Conservation (phyloP, 2,888 invertebrate genomes). For the Archips crataeganus region DNA sequence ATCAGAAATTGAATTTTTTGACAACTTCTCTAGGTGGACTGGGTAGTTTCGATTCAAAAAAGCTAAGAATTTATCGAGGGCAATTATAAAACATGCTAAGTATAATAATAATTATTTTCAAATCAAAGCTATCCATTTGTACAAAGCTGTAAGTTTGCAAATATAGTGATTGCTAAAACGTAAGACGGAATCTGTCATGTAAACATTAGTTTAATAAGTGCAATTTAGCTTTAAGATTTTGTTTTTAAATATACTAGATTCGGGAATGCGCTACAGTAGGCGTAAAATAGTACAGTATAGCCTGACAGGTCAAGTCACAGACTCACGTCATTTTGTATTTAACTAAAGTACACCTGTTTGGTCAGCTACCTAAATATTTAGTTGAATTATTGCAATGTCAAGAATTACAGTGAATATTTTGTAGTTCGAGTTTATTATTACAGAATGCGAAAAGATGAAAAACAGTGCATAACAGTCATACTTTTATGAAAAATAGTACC, state of each 20-base stretch:
- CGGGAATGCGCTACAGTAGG: slow-evolving; percentile 41
- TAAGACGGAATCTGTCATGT: slow-evolving; percentile 46
- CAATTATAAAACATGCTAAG: background rate
- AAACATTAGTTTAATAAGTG: slow-evolving; percentile 34
- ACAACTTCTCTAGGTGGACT: background rate
- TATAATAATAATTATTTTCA: slow-evolving; percentile 2
- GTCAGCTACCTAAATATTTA: slow-evolving; percentile 32
- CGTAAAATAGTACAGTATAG: slow-evolving; percentile 40
- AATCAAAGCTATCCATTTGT: slow-evolving; percentile 21
- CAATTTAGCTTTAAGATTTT: slow-evolving; percentile 39
- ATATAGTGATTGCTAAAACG: slow-evolving; percentile 30
- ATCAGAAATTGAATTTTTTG: background rate
- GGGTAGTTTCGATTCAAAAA: background rate
- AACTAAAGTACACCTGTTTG: slow-evolving; percentile 19
- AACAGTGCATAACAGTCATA: background rate
- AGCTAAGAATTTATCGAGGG: background rate
- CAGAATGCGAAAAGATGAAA: background rate
- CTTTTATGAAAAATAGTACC: background rate
- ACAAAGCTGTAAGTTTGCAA: slow-evolving; percentile 19
- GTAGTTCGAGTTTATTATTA: slow-evolving; percentile 41
- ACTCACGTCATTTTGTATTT: slow-evolving; percentile 39
- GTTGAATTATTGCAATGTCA: slow-evolving; percentile 37
- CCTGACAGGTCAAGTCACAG: slow-evolving; percentile 40
- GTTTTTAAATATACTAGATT: slow-evolving; percentile 33
- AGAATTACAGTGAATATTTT: slow-evolving; percentile 43